Conservation (phyloP, 2,888 invertebrate genomes). For the Lepidonotus clava region DNA sequence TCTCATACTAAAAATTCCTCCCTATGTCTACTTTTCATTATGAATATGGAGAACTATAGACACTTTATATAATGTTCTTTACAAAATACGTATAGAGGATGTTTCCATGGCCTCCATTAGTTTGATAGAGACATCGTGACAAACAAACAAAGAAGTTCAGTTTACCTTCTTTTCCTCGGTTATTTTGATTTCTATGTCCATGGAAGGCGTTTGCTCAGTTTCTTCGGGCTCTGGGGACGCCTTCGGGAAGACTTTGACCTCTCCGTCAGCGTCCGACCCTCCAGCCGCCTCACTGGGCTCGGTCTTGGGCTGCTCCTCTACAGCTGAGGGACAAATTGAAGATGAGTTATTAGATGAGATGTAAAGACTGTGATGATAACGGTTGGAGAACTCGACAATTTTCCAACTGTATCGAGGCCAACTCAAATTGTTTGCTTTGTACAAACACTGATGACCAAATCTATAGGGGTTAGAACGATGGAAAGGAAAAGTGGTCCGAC, state of each 20-base stretch:
- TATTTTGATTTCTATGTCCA: not conserved
- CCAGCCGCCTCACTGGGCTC: constrained; percentile 84
- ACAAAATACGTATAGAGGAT: not conserved
- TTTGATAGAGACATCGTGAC: not conserved
- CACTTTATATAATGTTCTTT: not conserved
- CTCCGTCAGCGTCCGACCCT: constrained; percentile 78
- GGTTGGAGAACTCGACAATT: too few species aligned
- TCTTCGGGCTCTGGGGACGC: constrained; percentile 28
- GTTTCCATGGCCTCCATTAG: not conserved
- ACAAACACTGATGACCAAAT: too few species aligned
- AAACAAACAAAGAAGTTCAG: not conserved
- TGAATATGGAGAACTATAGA: not conserved
- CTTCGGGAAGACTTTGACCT: constrained; percentile 57
- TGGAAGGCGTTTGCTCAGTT: constrained; percentile 20
- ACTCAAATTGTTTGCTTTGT: too few species aligned
- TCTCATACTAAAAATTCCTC: too few species aligned
- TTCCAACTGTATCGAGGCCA: too few species aligned
- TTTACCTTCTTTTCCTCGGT: constrained; percentile 41
- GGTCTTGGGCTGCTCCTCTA: constrained; percentile 87
- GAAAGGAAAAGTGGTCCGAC: too few species aligned
- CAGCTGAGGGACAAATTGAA: too few species aligned
- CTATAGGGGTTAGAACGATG: too few species aligned
- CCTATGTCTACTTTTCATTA: too few species aligned
- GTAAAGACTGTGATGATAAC: too few species aligned
- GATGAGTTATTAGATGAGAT: too few species aligned